Evolutionary conservation across 2,888 invertebrate species (phyloP).

Genomic region (Drosophila histrio): DNA sequence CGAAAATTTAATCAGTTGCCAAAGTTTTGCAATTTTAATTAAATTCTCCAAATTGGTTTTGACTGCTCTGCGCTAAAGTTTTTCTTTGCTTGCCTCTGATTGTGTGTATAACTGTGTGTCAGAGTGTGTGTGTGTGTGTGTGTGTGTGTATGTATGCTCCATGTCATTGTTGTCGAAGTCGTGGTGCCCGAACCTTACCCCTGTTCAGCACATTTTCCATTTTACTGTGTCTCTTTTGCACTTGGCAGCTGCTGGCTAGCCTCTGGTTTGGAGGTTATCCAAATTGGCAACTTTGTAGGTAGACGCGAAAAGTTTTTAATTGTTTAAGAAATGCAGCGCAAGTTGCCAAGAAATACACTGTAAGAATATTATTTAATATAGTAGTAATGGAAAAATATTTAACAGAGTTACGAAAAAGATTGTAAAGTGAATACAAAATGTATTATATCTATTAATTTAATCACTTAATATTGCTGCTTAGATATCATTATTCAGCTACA

Average conservation of each 20-base stretch:
- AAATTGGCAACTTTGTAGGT: constrained; percentile 78
- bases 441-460: too few species aligned
- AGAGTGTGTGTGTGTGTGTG: constrained; percentile 8
- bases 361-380: background rate
- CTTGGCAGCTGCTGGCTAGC: constrained; percentile 42
- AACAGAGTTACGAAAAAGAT: too few species aligned
- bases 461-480: background rate
- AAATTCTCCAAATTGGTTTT: constrained; percentile 83
- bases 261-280: constrained; percentile 72
- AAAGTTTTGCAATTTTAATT: constrained; percentile 83
- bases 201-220: constrained; percentile 35
- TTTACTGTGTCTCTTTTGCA: constrained; percentile 44
- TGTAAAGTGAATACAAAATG: background rate
- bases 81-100: constrained; percentile 51
- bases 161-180: constrained; percentile 45
- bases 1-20: constrained; percentile 81
- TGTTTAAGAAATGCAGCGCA: constrained; percentile 67
- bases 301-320: constrained; percentile 71
- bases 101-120: constrained; percentile 5
- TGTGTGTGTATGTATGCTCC: constrained; percentile 17
- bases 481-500: too few species aligned
- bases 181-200: constrained; percentile 17
- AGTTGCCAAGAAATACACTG: constrained; percentile 41
- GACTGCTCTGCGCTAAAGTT: constrained; percentile 79
- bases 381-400: background rate